Evolutionary conservation across 2,797 vertebrate species (phyloP).

Genomic region (Balearica regulorum): DNA sequence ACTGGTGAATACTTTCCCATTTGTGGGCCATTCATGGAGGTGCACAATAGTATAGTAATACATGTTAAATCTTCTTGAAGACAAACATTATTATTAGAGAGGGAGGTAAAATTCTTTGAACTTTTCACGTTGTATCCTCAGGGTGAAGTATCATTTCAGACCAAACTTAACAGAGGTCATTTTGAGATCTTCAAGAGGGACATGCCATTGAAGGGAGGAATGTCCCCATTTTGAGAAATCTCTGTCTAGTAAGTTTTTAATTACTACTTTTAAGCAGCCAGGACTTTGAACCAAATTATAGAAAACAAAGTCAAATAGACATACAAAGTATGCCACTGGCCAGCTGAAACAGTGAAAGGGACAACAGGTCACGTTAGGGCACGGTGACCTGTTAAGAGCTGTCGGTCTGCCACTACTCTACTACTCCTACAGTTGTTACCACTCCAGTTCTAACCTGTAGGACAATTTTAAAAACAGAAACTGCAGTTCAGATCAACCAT

Average conservation of each 20-base stretch:
- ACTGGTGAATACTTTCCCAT: neutral
- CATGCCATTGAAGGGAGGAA: neutral
- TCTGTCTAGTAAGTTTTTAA: neutral
- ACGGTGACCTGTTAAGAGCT: neutral
- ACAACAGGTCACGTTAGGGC: neutral
- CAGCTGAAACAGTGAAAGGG: neutral
- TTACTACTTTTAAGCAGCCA: neutral
- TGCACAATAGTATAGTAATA: neutral
- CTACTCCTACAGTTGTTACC: neutral
- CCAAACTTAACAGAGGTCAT: neutral
- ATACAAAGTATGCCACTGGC: fast-evolving
- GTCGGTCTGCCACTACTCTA: neutral
- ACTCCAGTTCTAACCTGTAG: neutral
- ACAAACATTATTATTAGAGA: neutral
- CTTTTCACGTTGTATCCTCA: neutral
- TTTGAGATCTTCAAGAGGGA: neutral
- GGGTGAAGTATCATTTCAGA: neutral
- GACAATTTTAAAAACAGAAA: neutral
- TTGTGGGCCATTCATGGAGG: neutral
- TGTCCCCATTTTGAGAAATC: neutral
- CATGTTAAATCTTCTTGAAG: neutral
- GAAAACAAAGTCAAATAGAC: neutral
- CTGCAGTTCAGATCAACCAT: neutral
- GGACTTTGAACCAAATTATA: neutral
- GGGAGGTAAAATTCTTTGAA: neutral